A percentile compares a stretch with the other conserved stretches of the same genome.
These are phyloP conservation scores for Orientallactaga sibirica DNA, from an alignment of 2,797 vertebrate species.

Conservation along the genomic window DNA sequence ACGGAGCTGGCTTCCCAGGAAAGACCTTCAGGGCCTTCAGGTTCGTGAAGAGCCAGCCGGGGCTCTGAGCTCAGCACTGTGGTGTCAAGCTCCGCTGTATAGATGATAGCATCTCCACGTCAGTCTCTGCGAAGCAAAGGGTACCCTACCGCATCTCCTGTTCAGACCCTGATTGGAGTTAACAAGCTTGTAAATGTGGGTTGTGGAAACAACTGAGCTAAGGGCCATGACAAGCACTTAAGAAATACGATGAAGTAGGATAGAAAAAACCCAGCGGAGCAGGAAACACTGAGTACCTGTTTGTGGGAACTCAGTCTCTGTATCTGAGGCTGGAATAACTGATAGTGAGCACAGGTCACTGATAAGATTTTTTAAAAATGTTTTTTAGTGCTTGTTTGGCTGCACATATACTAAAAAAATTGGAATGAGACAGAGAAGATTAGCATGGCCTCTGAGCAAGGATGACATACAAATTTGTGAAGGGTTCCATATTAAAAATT, in stretches of 20 bases:
- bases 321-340: too few species aligned
- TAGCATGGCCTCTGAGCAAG: too few species aligned
- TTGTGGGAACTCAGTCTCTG: neutral
- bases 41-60: neutral
- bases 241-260: neutral
- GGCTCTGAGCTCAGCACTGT: neutral
- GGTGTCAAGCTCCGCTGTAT: accelerated
- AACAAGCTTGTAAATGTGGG: neutral
- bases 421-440: too few species aligned
- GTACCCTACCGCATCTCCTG: accelerated
- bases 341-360: accelerated
- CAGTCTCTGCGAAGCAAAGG: neutral
- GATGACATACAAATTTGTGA: too few species aligned
- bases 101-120: neutral
- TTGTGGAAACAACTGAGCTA: neutral
- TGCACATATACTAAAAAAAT: too few species aligned
- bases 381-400: too few species aligned
- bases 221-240: neutral
- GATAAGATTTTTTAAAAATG: too few species aligned
- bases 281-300: neutral
- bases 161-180: neutral
- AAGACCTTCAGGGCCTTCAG: accelerated
- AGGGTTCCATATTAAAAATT: too few species aligned
- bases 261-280: neutral
- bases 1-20: accelerated